Percentiles rank a stretch among this genome's conserved stretches.
Conservation (phyloP, 2,797 vertebrate genomes). For the Euphonia xanthogaster region DNA sequence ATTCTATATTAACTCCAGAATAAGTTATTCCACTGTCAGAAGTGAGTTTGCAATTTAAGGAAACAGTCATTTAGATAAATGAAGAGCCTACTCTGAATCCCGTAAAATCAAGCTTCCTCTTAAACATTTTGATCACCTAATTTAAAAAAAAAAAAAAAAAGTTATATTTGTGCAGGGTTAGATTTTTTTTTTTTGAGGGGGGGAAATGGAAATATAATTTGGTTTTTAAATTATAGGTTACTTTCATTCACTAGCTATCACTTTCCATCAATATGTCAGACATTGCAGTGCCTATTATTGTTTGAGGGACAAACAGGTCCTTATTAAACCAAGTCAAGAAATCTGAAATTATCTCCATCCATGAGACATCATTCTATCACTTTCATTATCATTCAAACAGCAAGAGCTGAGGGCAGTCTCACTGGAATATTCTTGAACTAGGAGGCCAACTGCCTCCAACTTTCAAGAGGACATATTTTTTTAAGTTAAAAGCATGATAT, state of each 20-base stretch:
- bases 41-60: neutral
- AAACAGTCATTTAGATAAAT: neutral
- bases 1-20: neutral
- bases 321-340: neutral
- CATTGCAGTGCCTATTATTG: neutral
- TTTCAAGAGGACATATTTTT: neutral
- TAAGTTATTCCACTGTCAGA: neutral
- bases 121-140: neutral
- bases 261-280: neutral
- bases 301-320: neutral
- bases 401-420: neutral
- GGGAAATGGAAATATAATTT: neutral
- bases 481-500: neutral
- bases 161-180: neutral
- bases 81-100: neutral
- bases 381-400: neutral
- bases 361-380: neutral
- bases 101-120: neutral
- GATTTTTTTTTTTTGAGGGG: fast-evolving
- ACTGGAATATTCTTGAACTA: neutral
- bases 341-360: neutral
- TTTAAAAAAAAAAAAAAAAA: neutral
- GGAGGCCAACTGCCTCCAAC: neutral
- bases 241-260: neutral
- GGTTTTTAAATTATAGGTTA: neutral